phyloP scores from a whole-genome alignment of 2,113 vertebrate genomes.

The Oncorhynchus clarkii region DNA sequence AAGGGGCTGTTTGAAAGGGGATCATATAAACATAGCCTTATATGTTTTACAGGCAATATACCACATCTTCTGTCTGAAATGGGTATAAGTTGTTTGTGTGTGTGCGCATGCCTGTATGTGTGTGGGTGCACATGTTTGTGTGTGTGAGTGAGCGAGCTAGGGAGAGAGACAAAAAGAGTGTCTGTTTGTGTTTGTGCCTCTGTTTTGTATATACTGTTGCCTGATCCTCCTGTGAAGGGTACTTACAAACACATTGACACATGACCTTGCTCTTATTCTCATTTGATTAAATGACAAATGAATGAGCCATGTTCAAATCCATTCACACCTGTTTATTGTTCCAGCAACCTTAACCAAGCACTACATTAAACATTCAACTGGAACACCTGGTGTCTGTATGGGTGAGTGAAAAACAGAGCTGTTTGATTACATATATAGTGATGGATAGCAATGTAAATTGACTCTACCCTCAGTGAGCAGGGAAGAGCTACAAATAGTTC shows the following conservation, averaged over 20 bases:
- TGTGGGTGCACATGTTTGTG: background rate
- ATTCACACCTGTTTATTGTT: slow-evolving; percentile 45
- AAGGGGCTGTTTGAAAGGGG: too few species aligned
- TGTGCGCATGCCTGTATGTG: background rate
- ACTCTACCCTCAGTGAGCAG: background rate
- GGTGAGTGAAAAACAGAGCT: slow-evolving; percentile 17
- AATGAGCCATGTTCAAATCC: slow-evolving; percentile 14
- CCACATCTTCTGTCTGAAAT: too few species aligned
- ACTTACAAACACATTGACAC: background rate
- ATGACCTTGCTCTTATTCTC: slow-evolving; percentile 4
- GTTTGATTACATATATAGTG: background rate
- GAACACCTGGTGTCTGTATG: slow-evolving; percentile 40
- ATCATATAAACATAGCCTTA: too few species aligned
- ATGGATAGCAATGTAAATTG: background rate
- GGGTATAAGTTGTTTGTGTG: too few species aligned
- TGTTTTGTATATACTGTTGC: background rate
- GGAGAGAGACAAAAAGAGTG: background rate
- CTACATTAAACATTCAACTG: slow-evolving; percentile 51
- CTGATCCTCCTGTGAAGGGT: background rate
- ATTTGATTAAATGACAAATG: slow-evolving; percentile 16
- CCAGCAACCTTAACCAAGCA: slow-evolving; percentile 20
- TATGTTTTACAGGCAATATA: too few species aligned
- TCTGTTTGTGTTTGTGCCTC: background rate
- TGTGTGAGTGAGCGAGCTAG: background rate
- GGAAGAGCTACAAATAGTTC: background rate